phyloP scores from a whole-genome alignment of 1,140 invertebrate species.

The Asobara japonica region DNA sequence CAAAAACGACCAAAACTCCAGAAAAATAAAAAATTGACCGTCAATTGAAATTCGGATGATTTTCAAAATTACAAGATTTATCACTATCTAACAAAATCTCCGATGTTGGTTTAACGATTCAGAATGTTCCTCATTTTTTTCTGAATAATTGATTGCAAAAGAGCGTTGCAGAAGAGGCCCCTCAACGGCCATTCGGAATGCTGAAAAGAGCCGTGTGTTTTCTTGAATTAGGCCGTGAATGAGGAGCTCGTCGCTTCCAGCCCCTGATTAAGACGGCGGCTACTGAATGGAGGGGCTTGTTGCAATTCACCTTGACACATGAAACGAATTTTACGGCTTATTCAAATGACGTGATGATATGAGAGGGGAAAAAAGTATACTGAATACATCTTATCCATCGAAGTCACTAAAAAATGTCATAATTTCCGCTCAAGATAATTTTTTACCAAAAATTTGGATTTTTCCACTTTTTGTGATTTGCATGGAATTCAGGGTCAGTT shows the following conservation, averaged over 20 bases:
- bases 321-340: slow-evolving; percentile 9
- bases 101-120: neutral
- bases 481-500: too few relatives aligned
- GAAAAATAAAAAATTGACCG: too few relatives aligned
- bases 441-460: too few relatives aligned
- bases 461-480: too few relatives aligned
- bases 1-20: too few relatives aligned
- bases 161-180: neutral
- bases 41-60: too few relatives aligned
- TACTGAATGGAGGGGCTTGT: slow-evolving; percentile 52
- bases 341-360: neutral
- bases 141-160: neutral
- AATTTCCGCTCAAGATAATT: too few relatives aligned
- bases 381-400: too few relatives aligned
- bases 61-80: too few relatives aligned
- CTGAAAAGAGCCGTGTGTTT: slow-evolving; percentile 55
- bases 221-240: slow-evolving; percentile 59
- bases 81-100: neutral
- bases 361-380: too few relatives aligned
- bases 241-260: slow-evolving; percentile 10
- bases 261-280: slow-evolving; percentile 48
- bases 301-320: slow-evolving; percentile 34
- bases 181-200: neutral
- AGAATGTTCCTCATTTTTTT: neutral
- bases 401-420: too few relatives aligned